A percentile compares a stretch with the other conserved stretches of the same genome.
phyloP scores from a whole-genome alignment of 2,113 vertebrate species.

The Poecilia latipinna region DNA sequence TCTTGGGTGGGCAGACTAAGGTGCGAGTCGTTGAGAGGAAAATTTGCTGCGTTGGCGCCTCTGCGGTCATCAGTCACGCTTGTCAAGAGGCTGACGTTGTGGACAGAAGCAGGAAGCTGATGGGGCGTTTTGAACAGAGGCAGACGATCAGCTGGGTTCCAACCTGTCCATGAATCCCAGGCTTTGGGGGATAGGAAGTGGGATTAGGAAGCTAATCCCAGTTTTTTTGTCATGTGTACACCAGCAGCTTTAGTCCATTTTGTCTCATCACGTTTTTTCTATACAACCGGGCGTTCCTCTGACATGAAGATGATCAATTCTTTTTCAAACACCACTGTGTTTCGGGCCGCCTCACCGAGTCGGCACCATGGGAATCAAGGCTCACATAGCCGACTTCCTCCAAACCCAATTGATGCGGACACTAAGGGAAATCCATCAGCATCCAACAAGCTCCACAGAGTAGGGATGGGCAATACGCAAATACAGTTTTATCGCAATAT shows the following conservation, averaged over 20 bases:
- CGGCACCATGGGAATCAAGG: conserved; percentile 51
- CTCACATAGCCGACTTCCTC: conserved; percentile 17
- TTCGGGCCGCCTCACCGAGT: conserved; percentile 34
- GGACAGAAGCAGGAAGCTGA: conserved; percentile 27
- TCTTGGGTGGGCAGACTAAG: conserved; percentile 20
- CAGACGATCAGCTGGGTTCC: conserved; percentile 36
- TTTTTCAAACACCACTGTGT: conserved; percentile 64
- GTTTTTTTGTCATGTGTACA: conserved; percentile 63
- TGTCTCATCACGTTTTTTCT: conserved; percentile 65
- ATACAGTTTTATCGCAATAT: too few relatives aligned
- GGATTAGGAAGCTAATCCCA: conserved; percentile 74
- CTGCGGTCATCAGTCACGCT: conserved; percentile 7
- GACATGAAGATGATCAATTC: conserved; percentile 76
- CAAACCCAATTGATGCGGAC: conserved; percentile 11
- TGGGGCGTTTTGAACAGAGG: conserved; percentile 24
- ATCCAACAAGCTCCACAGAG: conserved; percentile 3
- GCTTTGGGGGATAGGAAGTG: conserved; percentile 74
- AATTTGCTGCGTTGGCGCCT: conserved; percentile 12
- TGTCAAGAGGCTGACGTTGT: conserved; percentile 24
- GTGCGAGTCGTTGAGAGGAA: conserved; percentile 15
- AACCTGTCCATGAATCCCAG: conserved; percentile 68
- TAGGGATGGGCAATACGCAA: too few relatives aligned
- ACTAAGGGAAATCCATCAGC: neutral
- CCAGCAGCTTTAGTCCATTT: conserved; percentile 66
- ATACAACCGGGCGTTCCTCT: conserved; percentile 70